Conservation (phyloP, 2,113 vertebrate genomes). For the Dendrocopos noguchii region DNA sequence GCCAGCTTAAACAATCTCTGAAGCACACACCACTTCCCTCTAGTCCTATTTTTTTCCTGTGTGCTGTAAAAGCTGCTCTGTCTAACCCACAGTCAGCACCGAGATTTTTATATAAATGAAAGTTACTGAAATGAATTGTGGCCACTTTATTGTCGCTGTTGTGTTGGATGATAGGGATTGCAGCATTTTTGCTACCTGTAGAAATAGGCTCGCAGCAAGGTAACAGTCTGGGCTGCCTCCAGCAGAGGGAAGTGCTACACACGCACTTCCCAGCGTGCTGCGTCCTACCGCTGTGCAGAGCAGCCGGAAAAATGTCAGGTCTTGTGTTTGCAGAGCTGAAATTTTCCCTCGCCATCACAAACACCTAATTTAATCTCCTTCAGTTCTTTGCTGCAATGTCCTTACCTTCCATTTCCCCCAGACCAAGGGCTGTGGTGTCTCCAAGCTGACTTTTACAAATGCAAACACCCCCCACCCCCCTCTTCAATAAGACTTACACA, state of each 20-base stretch:
- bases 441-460: neutral
- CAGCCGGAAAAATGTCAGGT: neutral
- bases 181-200: neutral
- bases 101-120: slow-evolving; percentile 1
- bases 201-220: neutral
- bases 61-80: neutral
- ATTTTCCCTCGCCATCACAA: neutral
- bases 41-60: rapidly evolving
- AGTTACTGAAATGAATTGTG: neutral
- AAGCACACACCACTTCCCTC: neutral
- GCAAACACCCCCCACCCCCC: too few relatives aligned
- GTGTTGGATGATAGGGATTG: neutral
- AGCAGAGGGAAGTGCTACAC: slow-evolving; percentile 63
- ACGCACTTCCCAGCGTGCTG: neutral
- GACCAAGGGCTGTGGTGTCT: neutral
- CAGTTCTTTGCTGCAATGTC: rapidly evolving
- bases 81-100: neutral
- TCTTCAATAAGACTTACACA: neutral
- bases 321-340: neutral
- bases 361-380: neutral
- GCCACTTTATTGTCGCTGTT: neutral
- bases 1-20: slow-evolving; percentile 35
- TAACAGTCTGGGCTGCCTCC: slow-evolving; percentile 63
- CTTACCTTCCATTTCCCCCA: neutral
- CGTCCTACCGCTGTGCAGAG: neutral